These are phyloP conservation scores for Phalacrocorax brasilianus DNA, from an alignment of 2,113 vertebrate genomes.

Conservation along the genomic window DNA sequence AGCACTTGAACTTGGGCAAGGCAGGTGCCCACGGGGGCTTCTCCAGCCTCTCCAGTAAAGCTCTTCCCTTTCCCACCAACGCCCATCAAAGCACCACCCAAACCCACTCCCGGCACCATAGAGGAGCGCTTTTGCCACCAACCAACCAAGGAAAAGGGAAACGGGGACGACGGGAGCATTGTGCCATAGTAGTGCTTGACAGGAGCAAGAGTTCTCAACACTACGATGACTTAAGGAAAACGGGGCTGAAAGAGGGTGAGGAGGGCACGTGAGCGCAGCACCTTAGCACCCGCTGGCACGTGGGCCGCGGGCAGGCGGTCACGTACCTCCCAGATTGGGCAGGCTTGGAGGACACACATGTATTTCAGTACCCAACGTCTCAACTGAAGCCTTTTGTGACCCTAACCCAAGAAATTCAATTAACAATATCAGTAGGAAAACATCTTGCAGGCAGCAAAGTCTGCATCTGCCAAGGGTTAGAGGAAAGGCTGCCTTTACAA, in stretches of 20 bases:
- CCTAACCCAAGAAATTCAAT: not conserved
- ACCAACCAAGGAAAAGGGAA: not conserved
- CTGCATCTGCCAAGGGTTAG: not conserved
- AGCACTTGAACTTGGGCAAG: accelerated
- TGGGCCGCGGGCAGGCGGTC: not conserved
- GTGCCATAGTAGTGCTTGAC: too few relatives aligned
- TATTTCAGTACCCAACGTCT: not conserved
- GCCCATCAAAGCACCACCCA: not conserved
- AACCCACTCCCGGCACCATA: not conserved
- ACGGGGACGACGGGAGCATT: not conserved
- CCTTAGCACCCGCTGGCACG: not conserved
- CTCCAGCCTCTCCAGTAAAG: not conserved
- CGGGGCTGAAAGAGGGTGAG: not conserved
- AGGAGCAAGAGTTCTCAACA: not conserved
- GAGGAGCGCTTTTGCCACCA: not conserved
- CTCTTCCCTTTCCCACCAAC: not conserved
- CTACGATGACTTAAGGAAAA: not conserved
- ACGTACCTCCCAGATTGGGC: not conserved
- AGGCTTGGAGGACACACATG: not conserved
- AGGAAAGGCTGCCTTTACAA: not conserved
- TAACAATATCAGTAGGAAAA: not conserved
- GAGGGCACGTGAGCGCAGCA: accelerated
- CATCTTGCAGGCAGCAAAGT: not conserved
- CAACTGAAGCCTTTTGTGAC: not conserved
- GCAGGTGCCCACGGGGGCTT: accelerated